A percentile compares a stretch with the other conserved stretches of the same genome.
Evolutionary conservation across 2,113 vertebrate species (phyloP).

Genomic region (Lethenteron reissneri): DNA sequence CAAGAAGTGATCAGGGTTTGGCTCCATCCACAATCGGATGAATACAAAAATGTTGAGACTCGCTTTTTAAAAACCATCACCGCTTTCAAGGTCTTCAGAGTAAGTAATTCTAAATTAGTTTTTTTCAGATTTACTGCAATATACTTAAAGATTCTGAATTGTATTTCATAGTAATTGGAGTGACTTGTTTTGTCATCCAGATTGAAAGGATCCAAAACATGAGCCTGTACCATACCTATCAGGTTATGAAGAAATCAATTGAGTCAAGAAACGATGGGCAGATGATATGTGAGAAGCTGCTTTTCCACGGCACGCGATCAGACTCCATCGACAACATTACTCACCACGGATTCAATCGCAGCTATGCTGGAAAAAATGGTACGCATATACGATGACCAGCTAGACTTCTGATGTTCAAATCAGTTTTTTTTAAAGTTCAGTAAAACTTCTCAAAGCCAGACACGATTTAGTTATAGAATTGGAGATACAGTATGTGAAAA

Average conservation of each 20-base stretch:
- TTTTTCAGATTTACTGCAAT: background rate
- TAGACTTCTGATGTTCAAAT: too few relatives aligned
- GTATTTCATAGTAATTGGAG: too few relatives aligned
- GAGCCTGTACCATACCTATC: background rate
- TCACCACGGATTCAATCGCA: conserved; percentile 4
- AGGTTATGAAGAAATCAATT: too few relatives aligned
- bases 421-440: too few relatives aligned
- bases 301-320: background rate
- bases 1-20: background rate
- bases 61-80: background rate
- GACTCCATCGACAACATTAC: background rate
- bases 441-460: too few relatives aligned
- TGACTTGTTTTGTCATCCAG: background rate
- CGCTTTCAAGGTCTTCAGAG: too few relatives aligned
- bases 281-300: too few relatives aligned
- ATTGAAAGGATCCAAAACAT: conserved; percentile 1
- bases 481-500: too few relatives aligned
- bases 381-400: background rate
- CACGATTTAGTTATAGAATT: too few relatives aligned
- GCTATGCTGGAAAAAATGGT: conserved; percentile 3
- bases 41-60: conserved; percentile 1
- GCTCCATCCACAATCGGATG: background rate
- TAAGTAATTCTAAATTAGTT: background rate
- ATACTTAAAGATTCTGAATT: background rate
- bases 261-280: too few relatives aligned